Percentiles rank a stretch among this genome's conserved stretches.
Conservation (phyloP, 2,113 vertebrate genomes). For the Siniperca knerii region DNA sequence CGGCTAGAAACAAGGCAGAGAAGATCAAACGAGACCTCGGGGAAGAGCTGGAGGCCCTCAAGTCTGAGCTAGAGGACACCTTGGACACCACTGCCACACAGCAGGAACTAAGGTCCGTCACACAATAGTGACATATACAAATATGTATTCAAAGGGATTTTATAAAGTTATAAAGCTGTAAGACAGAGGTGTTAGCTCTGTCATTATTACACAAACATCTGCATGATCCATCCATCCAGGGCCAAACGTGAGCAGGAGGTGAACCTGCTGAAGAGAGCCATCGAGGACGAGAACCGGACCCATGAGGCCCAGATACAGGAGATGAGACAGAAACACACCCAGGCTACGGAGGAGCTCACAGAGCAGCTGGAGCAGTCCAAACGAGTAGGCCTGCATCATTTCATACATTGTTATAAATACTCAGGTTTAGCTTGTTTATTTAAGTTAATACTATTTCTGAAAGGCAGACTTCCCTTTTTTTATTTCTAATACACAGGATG, state of each 20-base stretch:
- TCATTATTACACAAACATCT: not conserved
- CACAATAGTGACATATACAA: not conserved
- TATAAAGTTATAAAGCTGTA: not conserved
- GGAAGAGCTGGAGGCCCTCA: slow-evolving; percentile 95
- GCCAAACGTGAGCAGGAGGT: slow-evolving; percentile 97
- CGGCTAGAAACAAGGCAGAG: slow-evolving; percentile 92
- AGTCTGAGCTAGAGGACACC: slow-evolving; percentile 96
- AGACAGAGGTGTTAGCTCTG: not conserved
- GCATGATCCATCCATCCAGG: slow-evolving; percentile 74
- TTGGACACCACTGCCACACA: slow-evolving; percentile 94
- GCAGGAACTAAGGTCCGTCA: slow-evolving; percentile 92
- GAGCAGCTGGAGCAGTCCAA: slow-evolving; percentile 97
- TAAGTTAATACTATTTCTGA: not conserved
- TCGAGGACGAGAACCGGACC: slow-evolving; percentile 92
- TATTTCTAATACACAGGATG: not conserved
- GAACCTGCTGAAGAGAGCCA: slow-evolving; percentile 89
- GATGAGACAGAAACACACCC: slow-evolving; percentile 95
- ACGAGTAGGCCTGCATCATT: slow-evolving; percentile 82
- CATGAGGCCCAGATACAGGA: slow-evolving; percentile 95
- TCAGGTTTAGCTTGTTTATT: not conserved
- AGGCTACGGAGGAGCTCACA: slow-evolving; percentile 91
- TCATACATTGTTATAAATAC: not conserved
- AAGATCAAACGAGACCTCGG: slow-evolving; percentile 94
- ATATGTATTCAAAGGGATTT: not conserved
- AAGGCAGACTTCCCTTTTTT: not conserved